A percentile compares a stretch with the other conserved stretches of the same genome.
phyloP scores from a whole-genome alignment of 2,113 vertebrate species.

The Struthidea cinerea region DNA sequence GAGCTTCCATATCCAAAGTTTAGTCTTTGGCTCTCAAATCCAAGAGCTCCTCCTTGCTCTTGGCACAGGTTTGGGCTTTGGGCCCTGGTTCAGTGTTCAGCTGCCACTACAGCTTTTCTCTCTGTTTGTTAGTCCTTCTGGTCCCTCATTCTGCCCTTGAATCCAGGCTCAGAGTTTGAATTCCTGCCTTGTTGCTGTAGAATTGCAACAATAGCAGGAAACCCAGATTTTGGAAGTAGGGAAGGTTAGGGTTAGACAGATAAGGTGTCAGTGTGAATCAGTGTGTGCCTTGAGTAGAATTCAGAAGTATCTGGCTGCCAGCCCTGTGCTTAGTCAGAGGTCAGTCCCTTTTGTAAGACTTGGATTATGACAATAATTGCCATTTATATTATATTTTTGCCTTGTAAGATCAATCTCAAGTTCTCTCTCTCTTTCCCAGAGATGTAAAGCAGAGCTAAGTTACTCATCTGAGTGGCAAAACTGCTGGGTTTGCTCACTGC shows the following conservation, averaged over 20 bases:
- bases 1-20: background rate
- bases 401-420: constrained; percentile 23
- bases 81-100: background rate
- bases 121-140: background rate
- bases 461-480: background rate
- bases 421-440: background rate
- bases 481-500: background rate
- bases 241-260: constrained; percentile 39
- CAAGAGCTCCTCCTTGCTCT: background rate
- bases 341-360: constrained; percentile 30
- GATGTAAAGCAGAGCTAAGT: constrained; percentile 1
- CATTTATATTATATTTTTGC: constrained; percentile 35
- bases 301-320: constrained; percentile 10
- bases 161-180: background rate
- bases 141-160: background rate
- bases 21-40: background rate
- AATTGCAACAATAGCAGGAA: background rate
- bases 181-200: background rate
- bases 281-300: background rate
- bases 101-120: background rate
- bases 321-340: constrained; percentile 60
- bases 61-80: background rate
- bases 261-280: background rate
- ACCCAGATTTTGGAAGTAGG: background rate
- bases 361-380: constrained; percentile 50